Base-by-base conservation (phyloP, 2,888 invertebrate genomes). In the Synanthedon andrenaeformis region DNA sequence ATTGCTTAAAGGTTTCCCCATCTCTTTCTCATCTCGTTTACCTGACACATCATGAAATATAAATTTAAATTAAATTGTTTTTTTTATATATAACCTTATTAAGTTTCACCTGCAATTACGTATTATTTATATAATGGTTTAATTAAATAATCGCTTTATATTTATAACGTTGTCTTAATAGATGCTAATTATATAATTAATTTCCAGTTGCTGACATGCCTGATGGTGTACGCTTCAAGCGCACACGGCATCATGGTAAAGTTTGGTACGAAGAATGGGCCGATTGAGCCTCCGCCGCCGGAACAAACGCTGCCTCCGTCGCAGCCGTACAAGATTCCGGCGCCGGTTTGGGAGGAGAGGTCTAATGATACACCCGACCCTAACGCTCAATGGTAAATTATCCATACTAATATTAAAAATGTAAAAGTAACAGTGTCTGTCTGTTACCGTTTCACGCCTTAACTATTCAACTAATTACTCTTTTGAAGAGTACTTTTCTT, bases 271-370 rank as follows among this genome's bases (percentile, higher is more conserved):
- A 91, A 89, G 62, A 85, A 71, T 5, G 91, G 91, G 14, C 91
- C 91, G 50, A 91, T 91, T 51, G 79, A 83, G 69, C 90, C 90
- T 17, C 90, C 90, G 53, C 76, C 86, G 58, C 89, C 90, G 57
- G 89, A 88, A 58, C 80, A 84, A 5, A 74, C 79, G 58, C 77
- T 81, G 62, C 83, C 83, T 1, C 65, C 74, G 41, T 86, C 78
- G 62, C 89, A 80, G 69, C 90, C 90, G 51, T 89, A 79, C 69
- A 82, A 89, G 17, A 76, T 70, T 28, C 91, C 91, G 1, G 91
- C 91, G 60, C 89, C 91, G 35, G 91, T 91, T 14, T 91, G 91
- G 91, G 91, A 91, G 63, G 82, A 88, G 66, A 76, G 89, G 57
- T 74, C 79, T 14, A 82, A 89, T 60, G 91, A 91, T 61, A 75